Evolutionary conservation across 2,797 vertebrate species (phyloP), one percentile per base, ranked within the genome.

Genomic region (Cuniculus paca): DNA sequence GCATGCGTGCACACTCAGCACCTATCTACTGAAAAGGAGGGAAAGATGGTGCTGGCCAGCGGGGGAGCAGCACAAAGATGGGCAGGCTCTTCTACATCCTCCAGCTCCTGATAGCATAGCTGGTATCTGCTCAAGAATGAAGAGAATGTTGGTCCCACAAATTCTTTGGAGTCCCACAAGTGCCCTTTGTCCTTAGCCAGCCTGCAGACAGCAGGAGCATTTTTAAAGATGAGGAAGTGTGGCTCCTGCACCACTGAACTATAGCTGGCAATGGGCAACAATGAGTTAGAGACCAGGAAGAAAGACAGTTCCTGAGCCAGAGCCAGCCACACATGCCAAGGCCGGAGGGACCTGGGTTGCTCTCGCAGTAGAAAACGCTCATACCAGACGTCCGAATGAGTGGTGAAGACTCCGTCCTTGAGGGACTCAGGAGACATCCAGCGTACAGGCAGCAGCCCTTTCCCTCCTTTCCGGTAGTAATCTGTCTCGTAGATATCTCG

Each of bases 341-440:
- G 63, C 56, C 0, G 5, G 56, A 84, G 36, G 26, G 39, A 11
- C 14, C 13, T 2, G 70, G 16, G 5, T 2, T 63, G 60, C 48
- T 10, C 0, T 6, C 0, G 12, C 1, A 72, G 56, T 4, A 74
- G 88, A 72, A 45, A 80, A 3, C 14, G 80, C 84, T 90, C 87
- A 36, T 99, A 99, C 99, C 99, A 99, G 98, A 99, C 99, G 20
- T 99, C 99, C 9, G 99, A 99, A 98, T 99, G 99, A 0, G 99
- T 99, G 78, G 99, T 99, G 99, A 99, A 99, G 97, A 99, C 99
- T 72, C 99, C 99, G 2, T 99, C 99, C 96, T 99, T 99, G 89
- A 99, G 99, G 0, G 99, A 99, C 93, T 99, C 99, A 0, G 99
- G 99, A 95, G 99, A 99, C 99, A 99, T 99, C 99, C 99, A 99